A percentile compares a stretch with the other conserved stretches of the same genome.
Conservation (phyloP, 1,140 invertebrate genomes). For the Belonocnema kinseyi region DNA sequence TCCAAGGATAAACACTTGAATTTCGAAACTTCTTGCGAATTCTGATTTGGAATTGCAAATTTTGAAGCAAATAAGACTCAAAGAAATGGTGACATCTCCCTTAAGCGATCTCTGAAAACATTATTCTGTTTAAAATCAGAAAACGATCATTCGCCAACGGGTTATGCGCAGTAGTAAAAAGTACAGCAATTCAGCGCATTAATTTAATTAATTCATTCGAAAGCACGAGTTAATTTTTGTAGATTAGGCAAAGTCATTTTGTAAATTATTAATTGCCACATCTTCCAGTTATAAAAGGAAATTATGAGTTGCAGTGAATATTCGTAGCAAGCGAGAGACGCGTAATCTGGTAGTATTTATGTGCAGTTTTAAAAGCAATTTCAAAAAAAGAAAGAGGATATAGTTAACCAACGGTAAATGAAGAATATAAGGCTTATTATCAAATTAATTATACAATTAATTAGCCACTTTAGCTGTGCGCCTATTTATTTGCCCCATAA, state of each 20-base stretch:
- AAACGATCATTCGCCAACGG: neutral
- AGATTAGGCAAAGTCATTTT: neutral
- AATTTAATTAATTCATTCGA: conserved; percentile 22
- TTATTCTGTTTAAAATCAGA: neutral
- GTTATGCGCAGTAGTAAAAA: neutral
- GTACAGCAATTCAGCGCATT: neutral
- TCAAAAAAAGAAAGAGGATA: conserved; percentile 20
- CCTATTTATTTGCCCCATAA: neutral
- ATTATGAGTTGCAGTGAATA: conserved; percentile 30
- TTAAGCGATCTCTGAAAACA: too few relatives aligned
- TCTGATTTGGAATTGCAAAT: neutral
- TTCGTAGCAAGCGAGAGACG: conserved; percentile 1
- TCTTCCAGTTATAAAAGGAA: conserved; percentile 15
- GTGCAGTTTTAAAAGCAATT: neutral
- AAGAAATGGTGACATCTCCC: too few relatives aligned
- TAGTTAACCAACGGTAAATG: conserved; percentile 5
- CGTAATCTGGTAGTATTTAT: conserved; percentile 21
- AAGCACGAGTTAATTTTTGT: conserved; percentile 7
- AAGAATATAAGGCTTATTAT: conserved; percentile 8
- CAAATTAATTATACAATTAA: conserved; percentile 17
- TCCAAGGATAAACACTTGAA: neutral
- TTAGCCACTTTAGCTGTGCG: conserved; percentile 8
- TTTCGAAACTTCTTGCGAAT: neutral
- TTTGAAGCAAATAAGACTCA: too few relatives aligned
- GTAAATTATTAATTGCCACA: conserved; percentile 22